Percentiles rank a stretch among this genome's conserved stretches.
These are phyloP conservation scores for Chaenodraco wilsoni DNA, from an alignment of 2,797 vertebrate species.

Conservation along the genomic window DNA sequence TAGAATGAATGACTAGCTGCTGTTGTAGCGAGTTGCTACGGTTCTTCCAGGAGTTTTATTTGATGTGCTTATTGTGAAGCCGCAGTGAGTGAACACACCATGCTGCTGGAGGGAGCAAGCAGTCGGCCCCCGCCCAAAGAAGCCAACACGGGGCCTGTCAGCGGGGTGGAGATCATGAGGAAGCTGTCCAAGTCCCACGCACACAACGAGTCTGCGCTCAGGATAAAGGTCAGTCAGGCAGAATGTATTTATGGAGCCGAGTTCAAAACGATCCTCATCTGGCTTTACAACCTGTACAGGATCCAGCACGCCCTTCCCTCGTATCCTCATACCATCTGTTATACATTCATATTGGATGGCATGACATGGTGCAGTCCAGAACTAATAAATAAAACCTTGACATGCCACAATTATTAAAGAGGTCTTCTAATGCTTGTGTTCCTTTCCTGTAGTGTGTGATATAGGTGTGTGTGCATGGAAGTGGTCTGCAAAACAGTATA, in stretches of 20 bases:
- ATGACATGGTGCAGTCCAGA: not conserved
- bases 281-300: too few relatives aligned
- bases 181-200: conserved; percentile 97
- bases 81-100: conserved; percentile 98
- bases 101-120: conserved; percentile 93
- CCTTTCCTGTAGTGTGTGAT: too few relatives aligned
- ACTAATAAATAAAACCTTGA: not conserved
- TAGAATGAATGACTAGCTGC: not conserved
- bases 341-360: not conserved
- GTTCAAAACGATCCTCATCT: too few relatives aligned
- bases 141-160: conserved; percentile 90
- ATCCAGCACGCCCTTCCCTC: not conserved
- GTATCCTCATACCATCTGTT: not conserved
- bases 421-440: too few relatives aligned
- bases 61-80: conserved; percentile 82
- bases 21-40: conserved; percentile 3
- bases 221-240: conserved; percentile 89
- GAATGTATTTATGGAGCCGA: too few relatives aligned
- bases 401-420: not conserved
- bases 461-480: too few relatives aligned
- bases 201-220: conserved; percentile 93
- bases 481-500: too few relatives aligned
- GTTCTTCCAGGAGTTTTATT: conserved; percentile 51
- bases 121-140: conserved; percentile 90
- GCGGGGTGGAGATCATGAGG: conserved; percentile 97